These are phyloP conservation scores for Macropis europaea DNA, from an alignment of 2,888 invertebrate species.

Conservation along the genomic window DNA sequence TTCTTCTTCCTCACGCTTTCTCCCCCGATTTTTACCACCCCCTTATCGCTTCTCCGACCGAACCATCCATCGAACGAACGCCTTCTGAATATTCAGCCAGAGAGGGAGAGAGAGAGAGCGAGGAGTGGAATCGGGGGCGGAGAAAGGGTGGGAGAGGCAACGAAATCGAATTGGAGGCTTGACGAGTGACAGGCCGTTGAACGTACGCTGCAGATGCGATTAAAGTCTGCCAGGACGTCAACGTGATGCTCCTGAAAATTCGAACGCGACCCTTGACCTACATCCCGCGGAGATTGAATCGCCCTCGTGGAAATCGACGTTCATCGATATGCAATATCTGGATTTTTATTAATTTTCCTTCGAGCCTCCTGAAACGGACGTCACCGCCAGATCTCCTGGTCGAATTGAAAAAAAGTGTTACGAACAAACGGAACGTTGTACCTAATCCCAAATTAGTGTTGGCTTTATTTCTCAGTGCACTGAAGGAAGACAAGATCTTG, in stretches of 20 bases:
- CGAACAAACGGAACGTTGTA: too few relatives aligned
- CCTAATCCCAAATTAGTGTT: too few relatives aligned
- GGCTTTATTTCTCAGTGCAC: too few relatives aligned
- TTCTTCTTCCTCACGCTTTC: slow-evolving; percentile 13
- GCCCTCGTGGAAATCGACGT: slow-evolving; percentile 31
- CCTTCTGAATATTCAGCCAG: slow-evolving; percentile 72
- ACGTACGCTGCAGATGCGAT: slow-evolving; percentile 55
- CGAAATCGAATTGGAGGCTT: slow-evolving; percentile 69
- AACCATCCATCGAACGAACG: slow-evolving; percentile 70
- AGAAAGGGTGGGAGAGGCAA: slow-evolving; percentile 21
- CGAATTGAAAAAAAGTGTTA: too few relatives aligned
- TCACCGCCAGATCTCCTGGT: too few relatives aligned
- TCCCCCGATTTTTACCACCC: slow-evolving; percentile 32
- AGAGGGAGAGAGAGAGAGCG: slow-evolving; percentile 5
- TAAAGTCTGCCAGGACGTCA: slow-evolving; percentile 57
- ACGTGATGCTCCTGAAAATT: slow-evolving; percentile 58
- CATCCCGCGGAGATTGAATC: slow-evolving; percentile 43
- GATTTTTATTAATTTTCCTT: slow-evolving; percentile 45
- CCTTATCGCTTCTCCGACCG: slow-evolving; percentile 62
- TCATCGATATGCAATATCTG: slow-evolving; percentile 24
- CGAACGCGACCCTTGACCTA: slow-evolving; percentile 51
- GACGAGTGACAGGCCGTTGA: slow-evolving; percentile 64
- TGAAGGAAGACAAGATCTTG: too few relatives aligned
- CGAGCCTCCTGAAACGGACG: too few relatives aligned
- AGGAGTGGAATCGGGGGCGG: not conserved